Conservation (phyloP, 2,888 invertebrate species). For the Romanomermis culicivorax region DNA sequence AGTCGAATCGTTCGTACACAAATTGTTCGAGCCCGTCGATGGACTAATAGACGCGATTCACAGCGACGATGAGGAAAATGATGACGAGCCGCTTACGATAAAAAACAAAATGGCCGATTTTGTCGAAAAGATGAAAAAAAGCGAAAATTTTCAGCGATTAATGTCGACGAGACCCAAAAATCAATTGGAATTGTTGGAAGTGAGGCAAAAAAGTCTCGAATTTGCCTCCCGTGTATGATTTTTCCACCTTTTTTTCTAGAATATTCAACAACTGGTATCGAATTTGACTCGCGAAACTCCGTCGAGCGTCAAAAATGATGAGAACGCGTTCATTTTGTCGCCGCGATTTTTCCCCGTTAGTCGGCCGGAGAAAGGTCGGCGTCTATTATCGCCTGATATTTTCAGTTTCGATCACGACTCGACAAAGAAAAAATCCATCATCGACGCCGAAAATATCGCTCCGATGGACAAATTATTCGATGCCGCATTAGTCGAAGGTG, state of each 20-base stretch:
- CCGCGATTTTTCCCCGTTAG: not conserved
- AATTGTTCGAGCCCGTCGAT: not conserved
- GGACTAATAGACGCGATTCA: not conserved
- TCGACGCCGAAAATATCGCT: not conserved
- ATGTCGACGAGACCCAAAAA: not conserved
- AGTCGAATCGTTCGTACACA: not conserved
- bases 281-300: not conserved
- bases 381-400: conserved; percentile 1
- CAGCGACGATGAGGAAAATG: not conserved
- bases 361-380: not conserved
- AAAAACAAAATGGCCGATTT: too few relatives aligned
- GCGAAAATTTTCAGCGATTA: not conserved
- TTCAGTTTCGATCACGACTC: not conserved
- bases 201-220: not conserved
- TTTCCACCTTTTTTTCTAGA: too few relatives aligned
- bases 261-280: not conserved
- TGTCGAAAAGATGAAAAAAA: not conserved
- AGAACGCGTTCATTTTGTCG: not conserved
- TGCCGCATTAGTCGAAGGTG: not conserved
- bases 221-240: not conserved
- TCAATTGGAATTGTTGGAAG: not conserved
- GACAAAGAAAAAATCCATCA: too few relatives aligned
- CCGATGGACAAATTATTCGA: not conserved
- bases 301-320: not conserved
- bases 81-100: not conserved